Conservation (phyloP, 2,113 vertebrate genomes). For the Malaclemys terrapin region DNA sequence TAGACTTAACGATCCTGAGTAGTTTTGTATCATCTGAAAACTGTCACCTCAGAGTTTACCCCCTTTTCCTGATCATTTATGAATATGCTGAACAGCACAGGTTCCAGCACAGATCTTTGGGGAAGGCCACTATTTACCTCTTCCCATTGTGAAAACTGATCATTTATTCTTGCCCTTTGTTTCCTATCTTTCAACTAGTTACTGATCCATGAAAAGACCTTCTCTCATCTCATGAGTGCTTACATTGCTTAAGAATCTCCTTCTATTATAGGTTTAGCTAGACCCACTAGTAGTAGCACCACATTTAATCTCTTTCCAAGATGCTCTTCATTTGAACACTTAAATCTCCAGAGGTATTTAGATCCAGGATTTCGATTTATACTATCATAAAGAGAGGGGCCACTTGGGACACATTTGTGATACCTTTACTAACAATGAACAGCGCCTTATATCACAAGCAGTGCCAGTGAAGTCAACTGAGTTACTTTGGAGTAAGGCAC, state of each 20-base stretch:
- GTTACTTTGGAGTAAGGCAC: background rate
- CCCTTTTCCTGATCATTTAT: no score
- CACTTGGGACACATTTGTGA: background rate
- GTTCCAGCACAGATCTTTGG: no score
- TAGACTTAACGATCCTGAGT: no score
- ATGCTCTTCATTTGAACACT: background rate
- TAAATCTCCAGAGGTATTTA: fast-evolving
- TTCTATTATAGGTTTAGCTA: background rate
- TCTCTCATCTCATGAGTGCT: no score
- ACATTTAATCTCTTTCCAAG: background rate
- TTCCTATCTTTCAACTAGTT: background rate
- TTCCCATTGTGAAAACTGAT: no score
- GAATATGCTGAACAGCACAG: no score
- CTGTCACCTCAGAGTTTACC: no score
- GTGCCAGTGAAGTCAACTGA: background rate
- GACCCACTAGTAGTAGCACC: fast-evolving
- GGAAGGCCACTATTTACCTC: no score
- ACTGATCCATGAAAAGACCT: no score
- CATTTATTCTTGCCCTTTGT: no score
- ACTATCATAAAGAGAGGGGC: background rate
- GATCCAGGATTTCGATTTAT: background rate
- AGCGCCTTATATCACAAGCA: conserved; percentile 1
- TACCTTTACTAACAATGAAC: background rate
- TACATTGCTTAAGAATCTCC: background rate
- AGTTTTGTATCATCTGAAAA: no score